phyloP scores from a whole-genome alignment of 92 coral and sea anemone genomes.

The Pocillopora meandrina region DNA sequence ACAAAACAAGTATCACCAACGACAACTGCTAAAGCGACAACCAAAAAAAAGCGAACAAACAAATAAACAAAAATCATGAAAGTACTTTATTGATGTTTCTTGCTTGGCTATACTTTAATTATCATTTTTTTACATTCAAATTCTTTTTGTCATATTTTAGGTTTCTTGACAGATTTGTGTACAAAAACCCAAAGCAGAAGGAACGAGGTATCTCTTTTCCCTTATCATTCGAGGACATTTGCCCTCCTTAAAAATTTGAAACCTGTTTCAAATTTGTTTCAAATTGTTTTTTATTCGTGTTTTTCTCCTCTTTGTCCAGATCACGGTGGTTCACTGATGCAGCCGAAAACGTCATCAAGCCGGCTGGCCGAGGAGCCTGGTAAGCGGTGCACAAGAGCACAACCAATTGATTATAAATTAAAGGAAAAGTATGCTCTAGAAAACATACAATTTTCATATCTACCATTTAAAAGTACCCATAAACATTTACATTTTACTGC shows the following conservation, averaged over 20 bases:
- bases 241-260: not conserved
- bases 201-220: slow-evolving; percentile 61
- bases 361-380: slow-evolving; percentile 92
- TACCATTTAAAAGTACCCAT: no score
- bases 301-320: slow-evolving; percentile 47
- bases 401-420: not conserved
- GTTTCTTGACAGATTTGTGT: slow-evolving; percentile 93
- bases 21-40: no score
- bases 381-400: slow-evolving; percentile 19
- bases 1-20: no score
- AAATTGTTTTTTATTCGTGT: not conserved
- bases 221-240: not conserved
- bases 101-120: not conserved
- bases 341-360: slow-evolving; percentile 75
- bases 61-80: no score
- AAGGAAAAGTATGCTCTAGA: no score
- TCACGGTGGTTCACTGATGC: slow-evolving; percentile 95
- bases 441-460: no score
- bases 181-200: slow-evolving; percentile 94
- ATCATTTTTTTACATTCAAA: no score
- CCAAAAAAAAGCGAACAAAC: no score
- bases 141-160: slow-evolving; percentile 38
- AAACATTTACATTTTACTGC: no score
- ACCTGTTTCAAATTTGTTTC: not conserved
- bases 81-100: not conserved